phyloP scores from a whole-genome alignment of 1,140 invertebrate genomes.

The Euwallacea fornicatus region DNA sequence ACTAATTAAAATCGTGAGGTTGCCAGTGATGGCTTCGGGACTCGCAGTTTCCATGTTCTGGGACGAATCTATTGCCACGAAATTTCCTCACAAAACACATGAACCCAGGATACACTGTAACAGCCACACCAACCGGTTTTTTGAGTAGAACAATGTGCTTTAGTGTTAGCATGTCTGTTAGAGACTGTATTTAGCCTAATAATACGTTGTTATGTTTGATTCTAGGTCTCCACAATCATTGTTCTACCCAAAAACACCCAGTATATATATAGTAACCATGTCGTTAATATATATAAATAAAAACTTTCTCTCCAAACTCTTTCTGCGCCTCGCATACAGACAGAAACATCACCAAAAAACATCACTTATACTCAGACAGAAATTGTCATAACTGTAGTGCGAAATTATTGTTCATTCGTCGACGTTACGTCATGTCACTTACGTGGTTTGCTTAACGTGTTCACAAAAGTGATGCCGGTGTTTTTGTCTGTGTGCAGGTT shows the following conservation, averaged over 20 bases:
- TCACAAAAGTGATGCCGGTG: conserved; percentile 28
- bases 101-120: neutral
- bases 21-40: conserved; percentile 11
- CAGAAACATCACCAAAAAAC: conserved; percentile 46
- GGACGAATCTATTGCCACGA: too few species aligned
- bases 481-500: conserved; percentile 54
- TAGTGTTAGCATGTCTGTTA: neutral
- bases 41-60: too few species aligned
- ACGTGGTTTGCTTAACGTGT: too few species aligned
- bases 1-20: conserved; percentile 20
- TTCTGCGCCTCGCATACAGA: conserved; percentile 53
- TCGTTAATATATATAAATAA: neutral
- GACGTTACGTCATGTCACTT: too few species aligned
- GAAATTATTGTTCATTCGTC: too few species aligned
- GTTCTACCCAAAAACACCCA: conserved; percentile 27
- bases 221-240: conserved; percentile 23
- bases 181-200: neutral
- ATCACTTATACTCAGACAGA: conserved; percentile 46
- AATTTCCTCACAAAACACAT: neutral
- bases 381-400: neutral
- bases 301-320: conserved; percentile 16
- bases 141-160: conserved; percentile 2
- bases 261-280: conserved; percentile 4
- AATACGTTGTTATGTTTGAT: conserved; percentile 14
- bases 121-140: conserved; percentile 4